Evolutionary conservation across 2,888 invertebrate species (phyloP).

Genomic region (Tenthredo distinguenda): DNA sequence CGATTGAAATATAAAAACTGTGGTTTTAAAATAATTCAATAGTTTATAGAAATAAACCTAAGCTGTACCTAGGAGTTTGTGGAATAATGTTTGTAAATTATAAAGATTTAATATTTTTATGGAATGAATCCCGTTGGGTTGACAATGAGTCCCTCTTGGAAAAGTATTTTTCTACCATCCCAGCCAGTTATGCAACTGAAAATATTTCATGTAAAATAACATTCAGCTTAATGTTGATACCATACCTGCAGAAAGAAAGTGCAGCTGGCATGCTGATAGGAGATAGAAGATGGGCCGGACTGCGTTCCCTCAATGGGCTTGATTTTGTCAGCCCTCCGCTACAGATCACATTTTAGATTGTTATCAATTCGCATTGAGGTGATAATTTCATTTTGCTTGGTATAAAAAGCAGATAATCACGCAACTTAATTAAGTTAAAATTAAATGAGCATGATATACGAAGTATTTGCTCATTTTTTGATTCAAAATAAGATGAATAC

Average conservation of each 20-base stretch:
- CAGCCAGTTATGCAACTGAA: conserved; percentile 33
- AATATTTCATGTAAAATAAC: conserved; percentile 31
- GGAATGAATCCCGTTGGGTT: neutral
- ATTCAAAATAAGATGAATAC: conserved; percentile 27
- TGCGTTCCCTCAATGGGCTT: conserved; percentile 75
- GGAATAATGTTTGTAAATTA: neutral
- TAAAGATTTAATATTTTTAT: neutral
- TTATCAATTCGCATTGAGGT: conserved; percentile 52
- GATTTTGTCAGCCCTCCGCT: conserved; percentile 74
- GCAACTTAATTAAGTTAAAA: neutral
- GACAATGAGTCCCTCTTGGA: neutral
- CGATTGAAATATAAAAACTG: neutral
- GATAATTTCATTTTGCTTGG: neutral
- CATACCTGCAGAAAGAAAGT: conserved; percentile 82
- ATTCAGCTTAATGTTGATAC: conserved; percentile 56
- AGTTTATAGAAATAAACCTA: neutral
- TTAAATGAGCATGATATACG: neutral
- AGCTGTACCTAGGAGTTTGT: neutral
- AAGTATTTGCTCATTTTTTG: neutral
- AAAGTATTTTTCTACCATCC: neutral
- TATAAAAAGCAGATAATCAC: too few species aligned
- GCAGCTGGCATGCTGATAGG: conserved; percentile 82
- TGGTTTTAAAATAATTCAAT: neutral
- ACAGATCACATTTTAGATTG: conserved; percentile 69
- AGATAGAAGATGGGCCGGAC: conserved; percentile 79